Evolutionary conservation across 2,797 vertebrate species (phyloP).

Genomic region (Podarcis lilfordi): DNA sequence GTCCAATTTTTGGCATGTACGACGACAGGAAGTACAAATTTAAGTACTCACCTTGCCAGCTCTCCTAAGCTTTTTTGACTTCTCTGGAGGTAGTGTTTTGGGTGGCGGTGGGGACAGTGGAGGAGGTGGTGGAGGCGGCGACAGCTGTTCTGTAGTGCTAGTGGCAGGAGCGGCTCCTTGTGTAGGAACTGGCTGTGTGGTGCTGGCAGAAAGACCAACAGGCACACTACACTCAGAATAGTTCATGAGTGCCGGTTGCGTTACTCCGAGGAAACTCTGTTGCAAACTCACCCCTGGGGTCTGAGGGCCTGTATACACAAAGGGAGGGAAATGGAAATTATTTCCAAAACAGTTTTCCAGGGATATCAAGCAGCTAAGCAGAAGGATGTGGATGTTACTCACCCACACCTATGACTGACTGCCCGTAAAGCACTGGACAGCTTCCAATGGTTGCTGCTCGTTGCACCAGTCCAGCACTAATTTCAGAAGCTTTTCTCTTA

Average conservation of each 20-base stretch:
- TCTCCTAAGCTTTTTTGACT: slow-evolving; percentile 89
- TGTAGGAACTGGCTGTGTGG: slow-evolving; percentile 78
- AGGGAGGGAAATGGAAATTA: slow-evolving; percentile 25
- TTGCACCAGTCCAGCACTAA: slow-evolving; percentile 77
- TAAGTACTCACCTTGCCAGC: slow-evolving; percentile 84
- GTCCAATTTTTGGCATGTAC: background rate
- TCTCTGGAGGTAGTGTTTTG: slow-evolving; percentile 82
- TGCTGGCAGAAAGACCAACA: slow-evolving; percentile 67
- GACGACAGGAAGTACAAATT: background rate
- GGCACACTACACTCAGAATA: slow-evolving; percentile 80
- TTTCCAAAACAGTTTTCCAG: slow-evolving; percentile 29
- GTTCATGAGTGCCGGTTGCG: slow-evolving; percentile 77
- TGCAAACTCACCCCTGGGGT: slow-evolving; percentile 66
- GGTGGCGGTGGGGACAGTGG: slow-evolving; percentile 72
- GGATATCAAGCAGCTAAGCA: slow-evolving; percentile 17
- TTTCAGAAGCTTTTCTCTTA: slow-evolving; percentile 87
- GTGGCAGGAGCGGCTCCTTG: slow-evolving; percentile 71
- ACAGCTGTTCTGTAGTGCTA: slow-evolving; percentile 63
- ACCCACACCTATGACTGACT: slow-evolving; percentile 82
- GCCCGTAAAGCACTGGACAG: slow-evolving; percentile 92
- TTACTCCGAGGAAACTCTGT: slow-evolving; percentile 82
- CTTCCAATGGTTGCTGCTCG: slow-evolving; percentile 92
- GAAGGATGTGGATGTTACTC: slow-evolving; percentile 33
- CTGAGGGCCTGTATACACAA: slow-evolving; percentile 61
- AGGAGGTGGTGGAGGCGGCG: slow-evolving; percentile 49